Evolutionary conservation across 2,888 invertebrate genomes (phyloP).

Genomic region (Xestoiulus laeticollis): DNA sequence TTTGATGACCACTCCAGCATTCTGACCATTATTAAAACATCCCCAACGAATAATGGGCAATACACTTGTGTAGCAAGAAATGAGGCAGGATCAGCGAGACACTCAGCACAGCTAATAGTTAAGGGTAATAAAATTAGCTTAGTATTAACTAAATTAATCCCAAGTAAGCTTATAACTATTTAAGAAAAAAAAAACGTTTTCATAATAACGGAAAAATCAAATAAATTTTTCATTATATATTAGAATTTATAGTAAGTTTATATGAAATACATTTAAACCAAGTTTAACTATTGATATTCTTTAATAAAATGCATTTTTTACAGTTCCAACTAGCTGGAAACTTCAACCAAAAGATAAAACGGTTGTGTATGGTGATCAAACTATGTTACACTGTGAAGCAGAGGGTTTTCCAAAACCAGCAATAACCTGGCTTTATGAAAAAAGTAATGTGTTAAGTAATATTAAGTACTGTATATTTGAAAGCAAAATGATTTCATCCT

Average conservation of each 20-base stretch:
- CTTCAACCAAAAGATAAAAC: conserved; percentile 51
- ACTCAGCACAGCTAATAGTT: conserved; percentile 58
- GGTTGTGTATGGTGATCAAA: conserved; percentile 47
- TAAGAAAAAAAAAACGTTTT: no score
- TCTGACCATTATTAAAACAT: conserved; percentile 52
- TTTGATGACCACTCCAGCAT: conserved; percentile 55
- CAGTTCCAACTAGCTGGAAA: conserved; percentile 55
- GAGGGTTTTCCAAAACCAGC: conserved; percentile 53
- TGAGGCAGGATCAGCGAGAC: conserved; percentile 58
- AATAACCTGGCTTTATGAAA: conserved; percentile 54
- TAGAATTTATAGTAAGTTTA: no score
- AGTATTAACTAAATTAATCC: no score
- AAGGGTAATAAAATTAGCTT: conserved; percentile 58
- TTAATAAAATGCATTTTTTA: not conserved
- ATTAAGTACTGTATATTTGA: not conserved
- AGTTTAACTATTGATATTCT: not conserved
- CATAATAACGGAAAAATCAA: no score
- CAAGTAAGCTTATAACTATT: not conserved
- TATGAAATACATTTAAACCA: no score
- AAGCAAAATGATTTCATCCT: not conserved
- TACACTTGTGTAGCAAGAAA: conserved; percentile 60
- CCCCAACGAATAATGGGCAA: conserved; percentile 53
- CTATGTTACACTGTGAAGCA: conserved; percentile 54
- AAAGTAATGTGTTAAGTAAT: not conserved
- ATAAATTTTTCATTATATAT: no score